These are phyloP conservation scores for Lasioglossum malachurum DNA, from an alignment of 2,888 invertebrate genomes.

Conservation along the genomic window DNA sequence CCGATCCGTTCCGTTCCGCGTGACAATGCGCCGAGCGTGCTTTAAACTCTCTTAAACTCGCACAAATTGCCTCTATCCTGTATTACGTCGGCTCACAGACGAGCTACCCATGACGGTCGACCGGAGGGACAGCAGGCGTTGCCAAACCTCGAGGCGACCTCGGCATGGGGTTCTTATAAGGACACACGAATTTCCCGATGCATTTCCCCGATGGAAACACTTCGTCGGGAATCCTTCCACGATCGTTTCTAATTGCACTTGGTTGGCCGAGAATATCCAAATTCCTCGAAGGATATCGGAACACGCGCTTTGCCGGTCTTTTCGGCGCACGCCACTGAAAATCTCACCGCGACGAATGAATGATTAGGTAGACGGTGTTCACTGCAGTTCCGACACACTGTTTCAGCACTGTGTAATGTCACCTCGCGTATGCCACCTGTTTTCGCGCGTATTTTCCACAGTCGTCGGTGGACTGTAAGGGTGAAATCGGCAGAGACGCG, in stretches of 20 bases:
- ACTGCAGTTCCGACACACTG: neutral
- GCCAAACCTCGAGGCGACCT: slow-evolving; percentile 66
- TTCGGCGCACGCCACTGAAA: slow-evolving; percentile 16
- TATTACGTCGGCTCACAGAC: slow-evolving; percentile 72
- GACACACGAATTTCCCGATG: neutral
- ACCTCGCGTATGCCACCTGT: slow-evolving; percentile 50
- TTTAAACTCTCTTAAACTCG: slow-evolving; percentile 74
- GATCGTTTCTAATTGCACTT: neutral
- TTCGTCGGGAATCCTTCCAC: neutral
- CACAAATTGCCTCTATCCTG: slow-evolving; percentile 79
- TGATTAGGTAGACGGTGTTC: neutral
- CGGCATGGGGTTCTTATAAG: slow-evolving; percentile 36
- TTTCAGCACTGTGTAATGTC: slow-evolving; percentile 20
- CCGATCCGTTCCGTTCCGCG: slow-evolving; percentile 30
- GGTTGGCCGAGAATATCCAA: neutral
- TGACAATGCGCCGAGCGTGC: slow-evolving; percentile 43
- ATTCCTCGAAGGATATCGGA: neutral
- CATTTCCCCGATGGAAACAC: neutral
- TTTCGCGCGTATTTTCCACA: slow-evolving; percentile 57
- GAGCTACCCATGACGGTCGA: slow-evolving; percentile 76
- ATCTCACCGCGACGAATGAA: neutral
- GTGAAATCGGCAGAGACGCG: slow-evolving; percentile 55
- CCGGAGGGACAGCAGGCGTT: slow-evolving; percentile 67
- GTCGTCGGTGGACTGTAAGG: slow-evolving; percentile 37
- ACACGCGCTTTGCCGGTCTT: slow-evolving; percentile 32